Evolutionary conservation across 2,113 vertebrate genomes (phyloP).

Genomic region (Phalacrocorax aristotelis): DNA sequence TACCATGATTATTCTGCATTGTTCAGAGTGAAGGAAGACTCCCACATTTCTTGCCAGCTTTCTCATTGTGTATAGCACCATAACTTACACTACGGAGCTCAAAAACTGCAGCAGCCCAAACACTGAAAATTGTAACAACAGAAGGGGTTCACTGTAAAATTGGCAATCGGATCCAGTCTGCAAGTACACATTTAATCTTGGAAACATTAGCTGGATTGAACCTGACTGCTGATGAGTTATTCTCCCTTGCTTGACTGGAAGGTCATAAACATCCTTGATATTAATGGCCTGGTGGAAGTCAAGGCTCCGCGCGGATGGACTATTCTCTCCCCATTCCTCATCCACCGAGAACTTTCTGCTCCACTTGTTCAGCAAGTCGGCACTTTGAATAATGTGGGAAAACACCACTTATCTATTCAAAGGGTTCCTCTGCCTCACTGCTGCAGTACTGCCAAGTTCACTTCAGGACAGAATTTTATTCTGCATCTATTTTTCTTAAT

Average conservation of each 20-base stretch:
- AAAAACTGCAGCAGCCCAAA: background rate
- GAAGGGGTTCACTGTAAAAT: background rate
- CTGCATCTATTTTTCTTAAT: conserved; percentile 36
- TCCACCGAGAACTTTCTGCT: conserved; percentile 32
- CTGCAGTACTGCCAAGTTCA: background rate
- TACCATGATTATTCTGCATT: background rate
- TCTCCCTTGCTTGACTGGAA: conserved; percentile 37
- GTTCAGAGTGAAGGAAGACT: background rate
- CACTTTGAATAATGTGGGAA: conserved; percentile 49
- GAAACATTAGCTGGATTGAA: conserved; percentile 5
- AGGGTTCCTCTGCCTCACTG: background rate
- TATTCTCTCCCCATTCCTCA: conserved; percentile 30
- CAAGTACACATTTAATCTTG: background rate
- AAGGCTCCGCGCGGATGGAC: conserved; percentile 7
- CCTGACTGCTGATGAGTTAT: conserved; percentile 42
- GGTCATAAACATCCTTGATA: conserved; percentile 35
- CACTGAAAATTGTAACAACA: background rate
- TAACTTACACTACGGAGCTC: background rate
- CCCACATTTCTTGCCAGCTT: background rate
- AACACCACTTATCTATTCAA: conserved; percentile 29
- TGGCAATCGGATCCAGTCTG: background rate
- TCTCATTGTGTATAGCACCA: background rate
- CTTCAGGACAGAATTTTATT: conserved; percentile 34
- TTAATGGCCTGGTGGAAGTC: conserved; percentile 28
- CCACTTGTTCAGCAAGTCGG: conserved; percentile 38